Conservation (phyloP, 53 echinoderm and acorn worm species). For the Glandiceps talaboti region DNA sequence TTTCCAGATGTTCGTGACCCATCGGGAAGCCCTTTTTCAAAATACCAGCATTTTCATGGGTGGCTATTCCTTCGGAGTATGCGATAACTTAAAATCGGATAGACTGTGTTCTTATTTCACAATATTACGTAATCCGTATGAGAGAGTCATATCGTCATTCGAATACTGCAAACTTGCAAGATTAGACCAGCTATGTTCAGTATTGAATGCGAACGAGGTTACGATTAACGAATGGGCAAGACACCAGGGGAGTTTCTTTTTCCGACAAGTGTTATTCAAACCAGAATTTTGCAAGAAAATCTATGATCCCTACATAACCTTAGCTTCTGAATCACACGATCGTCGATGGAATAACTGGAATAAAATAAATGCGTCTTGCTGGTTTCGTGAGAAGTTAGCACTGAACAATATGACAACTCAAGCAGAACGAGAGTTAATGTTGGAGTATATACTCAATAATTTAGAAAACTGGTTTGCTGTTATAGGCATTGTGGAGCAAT, state of each 20-base stretch:
- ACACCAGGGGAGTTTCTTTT: conserved; percentile 91
- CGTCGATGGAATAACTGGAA: conserved; percentile 13
- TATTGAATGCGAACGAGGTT: conserved; percentile 45
- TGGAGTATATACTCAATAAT: conserved; percentile 49
- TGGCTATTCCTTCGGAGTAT: conserved; percentile 82
- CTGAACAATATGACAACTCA: conserved; percentile 40
- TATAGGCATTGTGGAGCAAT: conserved; percentile 66
- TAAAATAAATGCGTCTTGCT: conserved; percentile 39
- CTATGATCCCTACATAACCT: conserved; percentile 31
- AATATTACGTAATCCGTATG: conserved; percentile 77
- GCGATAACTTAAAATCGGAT: conserved; percentile 36
- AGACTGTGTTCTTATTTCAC: conserved; percentile 88
- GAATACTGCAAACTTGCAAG: conserved; percentile 56
- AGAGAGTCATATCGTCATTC: conserved; percentile 70
- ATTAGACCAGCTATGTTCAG: conserved; percentile 73
- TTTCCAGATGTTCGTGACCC: conserved; percentile 16
- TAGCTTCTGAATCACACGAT: conserved; percentile 47
- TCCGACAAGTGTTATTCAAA: conserved; percentile 60
- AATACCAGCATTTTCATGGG: conserved; percentile 51
- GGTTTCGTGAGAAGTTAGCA: conserved; percentile 83
- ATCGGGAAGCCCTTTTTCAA: conserved; percentile 16
- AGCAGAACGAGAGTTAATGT: conserved; percentile 22
- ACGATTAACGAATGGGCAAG: conserved; percentile 75
- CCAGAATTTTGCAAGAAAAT: conserved; percentile 54
- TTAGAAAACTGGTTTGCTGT: conserved; percentile 76